A percentile compares a stretch with the other conserved stretches of the same genome.
phyloP scores from a whole-genome alignment of 2,113 vertebrate genomes.

The Centropus bengalensis region DNA sequence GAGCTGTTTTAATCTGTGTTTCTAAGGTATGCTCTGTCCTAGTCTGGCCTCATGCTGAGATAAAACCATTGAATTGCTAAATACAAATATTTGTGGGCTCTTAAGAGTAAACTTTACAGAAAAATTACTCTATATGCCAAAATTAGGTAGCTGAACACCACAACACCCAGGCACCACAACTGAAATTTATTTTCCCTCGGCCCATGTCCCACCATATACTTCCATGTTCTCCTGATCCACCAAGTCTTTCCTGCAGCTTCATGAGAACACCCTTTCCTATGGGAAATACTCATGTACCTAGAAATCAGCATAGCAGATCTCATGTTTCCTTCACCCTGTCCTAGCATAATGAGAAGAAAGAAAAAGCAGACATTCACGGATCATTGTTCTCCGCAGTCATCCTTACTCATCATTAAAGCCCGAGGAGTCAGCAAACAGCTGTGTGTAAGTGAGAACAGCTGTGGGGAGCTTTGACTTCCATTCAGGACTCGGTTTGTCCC shows the following conservation, averaged over 20 bases:
- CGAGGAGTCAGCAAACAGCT: not conserved
- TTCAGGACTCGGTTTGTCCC: not conserved
- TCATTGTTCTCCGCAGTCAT: not conserved
- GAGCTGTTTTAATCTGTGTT: slow-evolving; percentile 52
- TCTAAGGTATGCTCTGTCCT: slow-evolving; percentile 18
- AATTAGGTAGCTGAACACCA: not conserved
- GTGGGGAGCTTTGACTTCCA: not conserved
- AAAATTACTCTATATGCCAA: not conserved
- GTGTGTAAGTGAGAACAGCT: not conserved
- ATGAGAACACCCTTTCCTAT: not conserved
- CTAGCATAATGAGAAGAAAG: not conserved
- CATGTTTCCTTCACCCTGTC: not conserved
- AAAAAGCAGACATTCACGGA: not conserved
- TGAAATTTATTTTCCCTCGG: not conserved
- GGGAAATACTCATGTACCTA: not conserved
- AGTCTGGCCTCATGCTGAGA: slow-evolving; percentile 46
- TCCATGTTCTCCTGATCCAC: not conserved
- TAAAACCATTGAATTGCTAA: slow-evolving; percentile 67
- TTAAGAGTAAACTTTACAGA: slow-evolving; percentile 30
- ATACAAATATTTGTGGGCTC: slow-evolving; percentile 56
- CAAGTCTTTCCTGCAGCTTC: not conserved
- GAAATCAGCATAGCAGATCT: not conserved
- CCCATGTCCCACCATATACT: not conserved
- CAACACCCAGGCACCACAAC: not conserved
- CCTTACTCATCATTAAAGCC: not conserved